Conservation (phyloP, 2,113 vertebrate species). For the Muntiacus muntjak region DNA sequence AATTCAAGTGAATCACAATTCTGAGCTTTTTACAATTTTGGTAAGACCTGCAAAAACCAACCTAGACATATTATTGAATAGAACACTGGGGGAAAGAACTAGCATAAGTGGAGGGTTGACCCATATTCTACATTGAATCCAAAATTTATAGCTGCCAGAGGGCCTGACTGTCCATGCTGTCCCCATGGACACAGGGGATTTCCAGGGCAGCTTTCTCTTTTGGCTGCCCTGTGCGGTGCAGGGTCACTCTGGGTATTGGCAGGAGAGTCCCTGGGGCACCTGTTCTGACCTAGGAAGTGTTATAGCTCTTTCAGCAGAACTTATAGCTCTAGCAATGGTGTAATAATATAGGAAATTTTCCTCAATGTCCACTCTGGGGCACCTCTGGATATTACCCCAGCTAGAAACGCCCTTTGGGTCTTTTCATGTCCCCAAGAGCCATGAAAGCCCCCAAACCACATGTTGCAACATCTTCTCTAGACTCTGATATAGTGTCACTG, state of each 20-base stretch:
- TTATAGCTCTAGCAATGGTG: not conserved
- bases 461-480: not conserved
- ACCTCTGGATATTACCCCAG: not conserved
- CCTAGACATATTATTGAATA: not conserved
- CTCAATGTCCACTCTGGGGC: not conserved
- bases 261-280: not conserved
- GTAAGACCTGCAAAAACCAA: not conserved
- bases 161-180: not conserved
- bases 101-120: not conserved
- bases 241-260: not conserved
- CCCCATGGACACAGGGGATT: not conserved
- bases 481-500: not conserved
- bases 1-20: not conserved
- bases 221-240: not conserved
- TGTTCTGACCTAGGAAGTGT: not conserved
- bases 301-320: not conserved
- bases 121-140: not conserved
- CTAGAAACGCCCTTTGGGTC: not conserved
- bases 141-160: not conserved
- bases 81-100: not conserved
- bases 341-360: not conserved
- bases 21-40: not conserved
- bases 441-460: not conserved
- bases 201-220: not conserved
- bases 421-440: not conserved